Base-by-base conservation (phyloP, 2,888 invertebrate species). In the Pterostichus niger region DNA sequence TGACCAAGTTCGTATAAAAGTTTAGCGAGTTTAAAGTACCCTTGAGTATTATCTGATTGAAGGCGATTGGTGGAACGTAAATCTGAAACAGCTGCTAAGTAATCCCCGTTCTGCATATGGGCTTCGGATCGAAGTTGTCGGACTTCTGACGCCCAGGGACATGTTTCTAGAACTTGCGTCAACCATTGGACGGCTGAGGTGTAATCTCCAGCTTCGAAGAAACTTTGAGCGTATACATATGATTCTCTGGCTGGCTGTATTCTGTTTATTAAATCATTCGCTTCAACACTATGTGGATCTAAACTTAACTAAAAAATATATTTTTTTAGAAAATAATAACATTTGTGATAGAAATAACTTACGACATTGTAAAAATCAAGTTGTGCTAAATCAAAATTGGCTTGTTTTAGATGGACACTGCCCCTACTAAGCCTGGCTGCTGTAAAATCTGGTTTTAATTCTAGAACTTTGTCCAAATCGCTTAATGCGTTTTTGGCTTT, bases 401-500 rank as follows among this genome's bases (percentile, higher is more conserved):
- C 99, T 89, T 96, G 93, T 89, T 99, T 99, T 87, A 99, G 92
- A 88, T 97, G 94, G 83, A 99, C 95, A 87, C 94, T 95, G 35
- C 96, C 99, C 88, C 85, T 94, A 93, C 93, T 94, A 44, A 91
- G 87, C 89, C 95, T 93, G 78, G 98, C 99, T 3, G 98, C 94
- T 83, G 94, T 94, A 90, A 99, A 99, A 89, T 99, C 99, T 6
- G 98, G 96, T 89, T 99, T 99, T 83, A 99, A 89, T 88, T 98
- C 96, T 85, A 99, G 91, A 35, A 98, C 99, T 90, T 94, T 95
- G 86, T 96, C 96, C 86, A 99, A 95, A 91, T 99, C 99, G 87
- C 96, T 94, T 46, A 99, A 91, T 0, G 99, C 99, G 88, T 98
- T 96, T 89, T 97, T 97, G 0, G 98, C 96, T 91, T 98, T 98